Percentiles rank a stretch among this genome's conserved stretches.
Evolutionary conservation across 2,888 invertebrate species (phyloP).

Genomic region (Lasioglossum zephyrum): DNA sequence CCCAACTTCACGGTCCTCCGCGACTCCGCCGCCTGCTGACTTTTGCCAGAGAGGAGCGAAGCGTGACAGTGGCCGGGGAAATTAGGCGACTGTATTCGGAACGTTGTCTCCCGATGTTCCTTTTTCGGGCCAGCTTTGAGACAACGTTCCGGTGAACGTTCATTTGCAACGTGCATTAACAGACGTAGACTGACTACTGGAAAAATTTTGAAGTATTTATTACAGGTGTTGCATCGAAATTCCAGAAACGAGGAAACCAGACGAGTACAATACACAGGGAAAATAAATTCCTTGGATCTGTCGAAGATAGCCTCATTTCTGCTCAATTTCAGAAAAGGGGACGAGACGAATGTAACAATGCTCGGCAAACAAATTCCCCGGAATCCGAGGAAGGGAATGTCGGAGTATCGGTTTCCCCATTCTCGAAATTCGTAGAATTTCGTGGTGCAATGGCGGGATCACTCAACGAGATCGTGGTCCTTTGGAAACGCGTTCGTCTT

Average conservation of each 20-base stretch:
- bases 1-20: constrained; percentile 32
- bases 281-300: background rate
- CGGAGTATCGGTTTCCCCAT: constrained; percentile 9
- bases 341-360: background rate
- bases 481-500: constrained; percentile 1
- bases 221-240: background rate
- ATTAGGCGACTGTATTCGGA: constrained; percentile 23
- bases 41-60: constrained; percentile 65
- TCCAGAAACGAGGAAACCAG: background rate
- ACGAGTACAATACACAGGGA: background rate
- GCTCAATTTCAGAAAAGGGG: background rate
- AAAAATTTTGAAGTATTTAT: background rate
- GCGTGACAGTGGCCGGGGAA: constrained; percentile 63
- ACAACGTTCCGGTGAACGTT: background rate
- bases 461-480: constrained; percentile 30
- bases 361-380: background rate
- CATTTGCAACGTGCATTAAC: background rate
- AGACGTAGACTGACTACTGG: background rate
- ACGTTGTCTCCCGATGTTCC: background rate
- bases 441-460: constrained; percentile 20
- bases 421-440: constrained; percentile 16
- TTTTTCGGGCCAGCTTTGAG: no score
- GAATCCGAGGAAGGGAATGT: background rate
- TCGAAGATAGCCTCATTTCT: background rate
- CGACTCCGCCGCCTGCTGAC: constrained; percentile 18